Base-by-base conservation (phyloP, 2,888 invertebrate species). In the Parthenolecanium corni region DNA sequence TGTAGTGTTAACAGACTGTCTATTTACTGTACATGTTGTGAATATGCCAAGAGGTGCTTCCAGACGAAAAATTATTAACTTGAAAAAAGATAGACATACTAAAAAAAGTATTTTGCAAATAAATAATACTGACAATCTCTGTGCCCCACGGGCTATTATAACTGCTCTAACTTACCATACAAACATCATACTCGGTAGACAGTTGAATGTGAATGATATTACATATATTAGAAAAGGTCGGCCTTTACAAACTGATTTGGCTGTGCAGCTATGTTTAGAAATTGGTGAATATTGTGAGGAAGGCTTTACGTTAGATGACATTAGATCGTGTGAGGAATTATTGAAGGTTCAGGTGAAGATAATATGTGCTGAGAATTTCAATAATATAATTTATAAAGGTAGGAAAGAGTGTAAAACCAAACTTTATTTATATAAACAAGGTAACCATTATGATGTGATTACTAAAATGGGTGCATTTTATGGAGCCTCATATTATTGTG, bases 391-490 rank as follows among this genome's bases (percentile, higher is more conserved):
- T 11, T 57, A 64, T 24, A 64, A 56, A 56, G 64, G 56, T 2
- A n/a, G n/a, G n/a, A n/a, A n/a, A n/a, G 21, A 20, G 36, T 5
- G 21, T 24, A 40, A 52, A 2, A 53, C 42, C 20, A 44, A 42
- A 24, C 18, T 63, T 6, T 53, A 54, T 54, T 46, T 63, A 20
- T 46, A 63, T 54, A 63, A 47, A 16, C 6, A 53, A 2, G 47
- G 54, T 40, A 63, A 63, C 44, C 25, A 63, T 46, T 63, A 46
- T 44, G 53, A 63, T 54, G 63, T 54, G 2, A 63, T 63, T 16
- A 36, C 54, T 14, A 40, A 24, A 54, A 54, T 53, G 47, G 53
- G 18, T 38, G 54, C 16, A 14, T 54, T 63, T 47, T 23, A 44
- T 31, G 46, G 53, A 2, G 38, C 52, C 20, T 16, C 20, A 54